phyloP scores from a whole-genome alignment of 2,113 vertebrate species.

The Balaeniceps rex region DNA sequence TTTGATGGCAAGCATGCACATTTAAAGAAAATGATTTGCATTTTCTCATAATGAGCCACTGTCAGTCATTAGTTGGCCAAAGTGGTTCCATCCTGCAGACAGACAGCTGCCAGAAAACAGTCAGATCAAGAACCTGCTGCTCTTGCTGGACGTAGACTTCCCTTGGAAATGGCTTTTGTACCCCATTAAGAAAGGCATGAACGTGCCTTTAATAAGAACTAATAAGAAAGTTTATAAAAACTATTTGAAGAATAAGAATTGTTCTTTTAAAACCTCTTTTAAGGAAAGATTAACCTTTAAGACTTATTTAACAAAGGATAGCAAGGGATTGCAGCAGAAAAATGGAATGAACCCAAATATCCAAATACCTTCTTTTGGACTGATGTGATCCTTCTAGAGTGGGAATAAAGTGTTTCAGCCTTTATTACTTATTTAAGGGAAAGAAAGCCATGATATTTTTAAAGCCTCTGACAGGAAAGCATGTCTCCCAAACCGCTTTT shows the following conservation, averaged over 20 bases:
- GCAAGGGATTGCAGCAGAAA: neutral
- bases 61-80: neutral
- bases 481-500: neutral
- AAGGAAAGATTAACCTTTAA: neutral
- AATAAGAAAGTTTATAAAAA: conserved; percentile 38
- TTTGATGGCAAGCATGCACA: neutral
- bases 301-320: neutral
- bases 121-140: neutral
- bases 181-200: conserved; percentile 36
- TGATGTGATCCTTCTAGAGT: neutral
- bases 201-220: conserved; percentile 1
- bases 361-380: neutral
- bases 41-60: neutral
- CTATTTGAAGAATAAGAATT: neutral
- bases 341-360: neutral
- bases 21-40: neutral
- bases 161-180: conserved; percentile 35
- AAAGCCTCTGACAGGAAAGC: neutral
- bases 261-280: neutral
- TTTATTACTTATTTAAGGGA: neutral
- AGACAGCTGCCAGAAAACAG: neutral
- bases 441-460: neutral
- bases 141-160: conserved; percentile 1
- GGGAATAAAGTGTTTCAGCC: neutral
- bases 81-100: neutral